Evolutionary conservation across 2,797 vertebrate species (phyloP).

Genomic region (Hipposideros larvatus): DNA sequence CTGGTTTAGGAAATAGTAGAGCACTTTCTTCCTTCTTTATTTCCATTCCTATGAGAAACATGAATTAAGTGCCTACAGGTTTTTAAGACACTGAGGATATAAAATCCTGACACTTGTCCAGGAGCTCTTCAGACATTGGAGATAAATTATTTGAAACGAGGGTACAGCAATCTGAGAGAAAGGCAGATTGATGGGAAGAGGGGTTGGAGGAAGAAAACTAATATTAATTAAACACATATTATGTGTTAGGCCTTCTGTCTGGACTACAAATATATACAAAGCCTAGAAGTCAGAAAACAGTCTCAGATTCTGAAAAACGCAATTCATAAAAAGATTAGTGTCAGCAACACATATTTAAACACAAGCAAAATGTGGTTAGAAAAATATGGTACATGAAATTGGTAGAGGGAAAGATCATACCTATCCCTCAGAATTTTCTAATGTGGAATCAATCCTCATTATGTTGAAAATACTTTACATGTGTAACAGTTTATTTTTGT

Average conservation of each 20-base stretch:
- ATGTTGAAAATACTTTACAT: background rate
- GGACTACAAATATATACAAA: background rate
- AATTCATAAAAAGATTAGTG: background rate
- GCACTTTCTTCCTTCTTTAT: background rate
- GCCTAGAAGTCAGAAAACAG: background rate
- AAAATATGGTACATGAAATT: background rate
- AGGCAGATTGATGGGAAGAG: background rate
- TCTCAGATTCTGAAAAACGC: background rate
- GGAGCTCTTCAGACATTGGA: background rate
- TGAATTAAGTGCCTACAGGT: background rate
- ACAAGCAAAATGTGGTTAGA: background rate
- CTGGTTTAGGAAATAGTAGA: background rate
- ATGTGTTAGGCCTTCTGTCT: background rate
- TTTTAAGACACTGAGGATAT: background rate
- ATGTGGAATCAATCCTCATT: background rate
- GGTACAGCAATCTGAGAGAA: background rate
- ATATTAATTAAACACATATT: background rate
- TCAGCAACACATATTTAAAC: background rate
- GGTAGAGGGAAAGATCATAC: background rate
- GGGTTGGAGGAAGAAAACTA: background rate
- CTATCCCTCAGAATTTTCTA: background rate
- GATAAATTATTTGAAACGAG: conserved; percentile 10
- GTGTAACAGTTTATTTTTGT: background rate
- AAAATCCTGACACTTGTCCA: background rate
- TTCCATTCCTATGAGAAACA: background rate